Evolutionary conservation across 2,113 vertebrate genomes (phyloP).

Genomic region (Corythaixoides concolor): DNA sequence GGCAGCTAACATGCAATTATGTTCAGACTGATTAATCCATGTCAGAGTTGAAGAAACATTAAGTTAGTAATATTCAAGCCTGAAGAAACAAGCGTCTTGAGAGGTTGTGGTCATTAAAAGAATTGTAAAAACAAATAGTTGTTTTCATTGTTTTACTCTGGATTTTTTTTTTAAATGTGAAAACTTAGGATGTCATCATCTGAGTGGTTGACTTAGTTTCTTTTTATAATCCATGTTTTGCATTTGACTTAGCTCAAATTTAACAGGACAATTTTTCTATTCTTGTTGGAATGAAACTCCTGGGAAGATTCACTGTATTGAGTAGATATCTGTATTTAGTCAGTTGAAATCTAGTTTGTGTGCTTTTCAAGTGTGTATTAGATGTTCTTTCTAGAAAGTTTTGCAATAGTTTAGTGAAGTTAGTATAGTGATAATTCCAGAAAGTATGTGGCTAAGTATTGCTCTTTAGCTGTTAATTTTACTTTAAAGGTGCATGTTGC

Average conservation of each 20-base stretch:
- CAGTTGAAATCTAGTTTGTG: not conserved
- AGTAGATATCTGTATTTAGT: not conserved
- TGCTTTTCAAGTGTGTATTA: not conserved
- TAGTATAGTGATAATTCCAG: not conserved
- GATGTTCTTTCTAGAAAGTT: not conserved
- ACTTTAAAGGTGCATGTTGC: not conserved
- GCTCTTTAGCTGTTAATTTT: not conserved
- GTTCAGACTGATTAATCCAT: conserved; percentile 33
- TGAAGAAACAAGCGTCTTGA: not conserved
- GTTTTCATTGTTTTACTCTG: not conserved
- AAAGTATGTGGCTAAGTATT: not conserved
- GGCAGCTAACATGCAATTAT: not conserved
- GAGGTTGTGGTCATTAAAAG: conserved; percentile 1
- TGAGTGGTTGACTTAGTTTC: not conserved
- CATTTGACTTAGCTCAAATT: not conserved
- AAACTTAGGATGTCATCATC: not conserved
- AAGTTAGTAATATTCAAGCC: not conserved
- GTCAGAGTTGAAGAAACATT: not conserved
- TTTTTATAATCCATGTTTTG: not conserved
- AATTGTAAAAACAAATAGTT: not conserved
- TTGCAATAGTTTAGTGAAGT: not conserved
- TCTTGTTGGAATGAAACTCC: not conserved
- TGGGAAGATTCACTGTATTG: not conserved
- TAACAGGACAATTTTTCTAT: not conserved
- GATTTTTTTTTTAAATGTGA: not conserved